Conservation (phyloP, 2,113 vertebrate genomes). For the Phasianus colchicus region DNA sequence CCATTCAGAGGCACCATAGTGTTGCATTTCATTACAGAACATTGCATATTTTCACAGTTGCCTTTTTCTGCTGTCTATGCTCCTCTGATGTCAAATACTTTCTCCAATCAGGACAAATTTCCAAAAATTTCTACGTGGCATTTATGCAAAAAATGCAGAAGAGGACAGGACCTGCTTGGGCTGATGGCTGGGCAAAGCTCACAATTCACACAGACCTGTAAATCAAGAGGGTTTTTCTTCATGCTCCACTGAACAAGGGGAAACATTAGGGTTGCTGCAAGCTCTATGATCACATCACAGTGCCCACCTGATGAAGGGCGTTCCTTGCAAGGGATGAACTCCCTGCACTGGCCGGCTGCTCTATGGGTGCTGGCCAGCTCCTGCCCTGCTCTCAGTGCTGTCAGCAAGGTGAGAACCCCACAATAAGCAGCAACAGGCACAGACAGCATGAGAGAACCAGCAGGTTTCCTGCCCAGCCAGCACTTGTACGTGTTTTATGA, state of each 20-base stretch:
- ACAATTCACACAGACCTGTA: neutral
- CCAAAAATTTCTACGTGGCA: neutral
- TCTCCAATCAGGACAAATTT: neutral
- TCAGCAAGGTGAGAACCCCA: accelerated
- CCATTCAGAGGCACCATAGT: neutral
- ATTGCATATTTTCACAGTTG: neutral
- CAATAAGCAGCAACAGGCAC: accelerated
- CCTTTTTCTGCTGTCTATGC: neutral
- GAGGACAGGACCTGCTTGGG: too few species aligned
- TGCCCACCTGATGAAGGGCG: accelerated
- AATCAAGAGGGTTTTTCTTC: neutral
- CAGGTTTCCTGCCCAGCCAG: neutral
- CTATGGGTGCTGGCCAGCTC: accelerated
- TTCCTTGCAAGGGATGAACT: neutral
- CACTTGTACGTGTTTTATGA: accelerated
- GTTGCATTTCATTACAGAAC: neutral
- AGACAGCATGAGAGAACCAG: neutral
- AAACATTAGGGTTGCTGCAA: neutral
- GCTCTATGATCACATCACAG: accelerated
- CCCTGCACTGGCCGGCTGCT: neutral
- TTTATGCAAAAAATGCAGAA: neutral
- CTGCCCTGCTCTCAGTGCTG: accelerated
- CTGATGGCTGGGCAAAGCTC: neutral
- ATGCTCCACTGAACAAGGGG: too few species aligned
- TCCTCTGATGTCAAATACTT: neutral